Percentiles rank a stretch among this genome's conserved stretches.
These are phyloP conservation scores for Suricata suricatta DNA, from an alignment of 2,113 vertebrate species.

Conservation along the genomic window DNA sequence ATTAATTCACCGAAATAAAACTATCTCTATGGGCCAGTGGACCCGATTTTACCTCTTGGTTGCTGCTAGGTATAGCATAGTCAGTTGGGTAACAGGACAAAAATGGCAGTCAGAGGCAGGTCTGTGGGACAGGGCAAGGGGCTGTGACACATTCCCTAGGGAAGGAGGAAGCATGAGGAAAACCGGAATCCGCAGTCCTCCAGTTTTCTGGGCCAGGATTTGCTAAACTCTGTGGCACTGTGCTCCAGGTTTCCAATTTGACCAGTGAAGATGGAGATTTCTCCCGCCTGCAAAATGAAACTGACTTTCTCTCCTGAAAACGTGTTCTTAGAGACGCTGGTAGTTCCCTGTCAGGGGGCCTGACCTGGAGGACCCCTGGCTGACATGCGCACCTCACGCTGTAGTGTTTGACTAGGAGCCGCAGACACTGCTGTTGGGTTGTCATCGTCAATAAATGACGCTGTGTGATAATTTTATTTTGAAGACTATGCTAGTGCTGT, in stretches of 20 bases:
- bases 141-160: background rate
- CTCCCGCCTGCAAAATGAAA: background rate
- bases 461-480: constrained; percentile 67
- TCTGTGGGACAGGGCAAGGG: background rate
- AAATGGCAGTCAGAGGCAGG: background rate
- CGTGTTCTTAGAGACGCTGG: background rate
- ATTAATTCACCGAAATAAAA: background rate
- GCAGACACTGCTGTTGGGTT: constrained; percentile 60
- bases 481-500: constrained; percentile 11
- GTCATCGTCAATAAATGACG: constrained; percentile 61
- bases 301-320: background rate
- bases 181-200: background rate
- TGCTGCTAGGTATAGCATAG: background rate
- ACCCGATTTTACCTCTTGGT: background rate
- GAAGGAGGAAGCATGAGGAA: background rate
- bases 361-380: background rate
- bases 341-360: background rate
- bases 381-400: background rate
- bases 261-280: background rate
- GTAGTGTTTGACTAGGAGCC: rapidly evolving
- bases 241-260: background rate
- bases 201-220: background rate
- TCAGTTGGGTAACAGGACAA: background rate
- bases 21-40: background rate
- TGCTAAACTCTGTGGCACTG: background rate